Evolutionary conservation across 2,797 vertebrate species (phyloP).

Genomic region (Tangara arthus): DNA sequence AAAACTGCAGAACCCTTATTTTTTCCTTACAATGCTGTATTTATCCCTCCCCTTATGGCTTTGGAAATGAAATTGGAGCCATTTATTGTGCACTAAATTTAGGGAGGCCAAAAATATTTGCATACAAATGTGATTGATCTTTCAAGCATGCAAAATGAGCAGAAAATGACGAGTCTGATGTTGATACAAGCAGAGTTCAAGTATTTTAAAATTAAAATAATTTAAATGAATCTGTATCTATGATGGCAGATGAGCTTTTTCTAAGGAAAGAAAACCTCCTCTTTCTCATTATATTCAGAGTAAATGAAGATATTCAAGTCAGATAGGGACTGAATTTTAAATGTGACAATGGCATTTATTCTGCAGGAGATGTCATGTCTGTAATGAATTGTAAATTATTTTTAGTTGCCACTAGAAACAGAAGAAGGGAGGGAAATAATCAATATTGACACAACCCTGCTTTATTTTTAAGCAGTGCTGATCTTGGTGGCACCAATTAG

Average conservation of each 20-base stretch:
- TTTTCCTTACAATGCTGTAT: not conserved
- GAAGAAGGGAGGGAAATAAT: not conserved
- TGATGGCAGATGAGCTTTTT: not conserved
- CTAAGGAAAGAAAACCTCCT: not conserved
- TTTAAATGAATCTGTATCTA: not conserved
- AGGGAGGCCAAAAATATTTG: slow-evolving; percentile 23
- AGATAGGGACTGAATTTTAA: not conserved
- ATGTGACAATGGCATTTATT: not conserved
- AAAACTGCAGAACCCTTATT: not conserved
- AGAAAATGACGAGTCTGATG: not conserved
- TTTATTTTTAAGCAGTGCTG: slow-evolving; percentile 30
- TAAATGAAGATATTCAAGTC: not conserved
- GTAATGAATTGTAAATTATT: slow-evolving; percentile 38
- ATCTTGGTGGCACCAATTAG: slow-evolving; percentile 3
- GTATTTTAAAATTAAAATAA: not conserved
- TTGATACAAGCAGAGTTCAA: not conserved
- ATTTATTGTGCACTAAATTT: not conserved
- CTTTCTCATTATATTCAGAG: not conserved
- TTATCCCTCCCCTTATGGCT: not conserved
- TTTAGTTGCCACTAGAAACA: slow-evolving; percentile 38
- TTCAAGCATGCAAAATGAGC: not conserved
- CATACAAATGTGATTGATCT: slow-evolving; percentile 26
- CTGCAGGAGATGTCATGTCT: not conserved
- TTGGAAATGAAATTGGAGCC: not conserved
- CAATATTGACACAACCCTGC: not conserved